A percentile compares a stretch with the other conserved stretches of the same genome.
Evolutionary conservation across 2,113 vertebrate genomes (phyloP).

Genomic region (Saccopteryx leptura): DNA sequence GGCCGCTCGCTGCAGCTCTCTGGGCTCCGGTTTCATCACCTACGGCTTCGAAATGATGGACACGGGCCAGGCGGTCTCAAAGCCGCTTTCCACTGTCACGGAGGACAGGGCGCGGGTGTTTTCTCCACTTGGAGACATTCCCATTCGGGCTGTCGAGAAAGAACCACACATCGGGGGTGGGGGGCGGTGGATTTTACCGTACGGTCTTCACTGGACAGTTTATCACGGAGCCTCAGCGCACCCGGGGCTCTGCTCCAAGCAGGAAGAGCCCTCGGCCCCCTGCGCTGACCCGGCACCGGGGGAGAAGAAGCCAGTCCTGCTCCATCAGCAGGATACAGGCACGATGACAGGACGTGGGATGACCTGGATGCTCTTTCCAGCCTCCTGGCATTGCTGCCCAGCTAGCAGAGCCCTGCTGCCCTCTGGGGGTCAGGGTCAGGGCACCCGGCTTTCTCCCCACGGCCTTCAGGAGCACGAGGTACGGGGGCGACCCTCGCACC

Average conservation of each 20-base stretch:
- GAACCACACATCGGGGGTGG: not conserved
- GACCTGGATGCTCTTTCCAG: not conserved
- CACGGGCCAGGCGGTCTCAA: not conserved
- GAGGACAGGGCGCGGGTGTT: rapidly evolving
- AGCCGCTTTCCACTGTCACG: not conserved
- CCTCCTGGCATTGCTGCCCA: not conserved
- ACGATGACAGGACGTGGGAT: not conserved
- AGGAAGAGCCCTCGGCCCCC: too few relatives aligned
- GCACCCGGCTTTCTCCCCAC: not conserved
- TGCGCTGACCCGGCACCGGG: not conserved
- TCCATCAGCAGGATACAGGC: too few relatives aligned
- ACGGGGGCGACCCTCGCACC: not conserved
- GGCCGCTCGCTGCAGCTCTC: not conserved
- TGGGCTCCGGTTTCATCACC: not conserved
- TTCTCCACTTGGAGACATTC: not conserved
- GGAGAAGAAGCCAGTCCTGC: not conserved
- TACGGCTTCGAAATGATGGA: not conserved
- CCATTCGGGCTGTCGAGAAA: not conserved
- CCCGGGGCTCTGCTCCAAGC: not conserved
- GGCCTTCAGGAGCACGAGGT: not conserved
- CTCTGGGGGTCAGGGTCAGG: not conserved
- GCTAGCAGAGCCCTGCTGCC: rapidly evolving
- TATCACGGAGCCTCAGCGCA: not conserved
- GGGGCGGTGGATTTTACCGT: not conserved
- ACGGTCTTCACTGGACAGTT: not conserved